Evolutionary conservation across 1,140 invertebrate genomes (phyloP), one percentile per base, ranked within the genome.

Genomic region (Formica exsecta): DNA sequence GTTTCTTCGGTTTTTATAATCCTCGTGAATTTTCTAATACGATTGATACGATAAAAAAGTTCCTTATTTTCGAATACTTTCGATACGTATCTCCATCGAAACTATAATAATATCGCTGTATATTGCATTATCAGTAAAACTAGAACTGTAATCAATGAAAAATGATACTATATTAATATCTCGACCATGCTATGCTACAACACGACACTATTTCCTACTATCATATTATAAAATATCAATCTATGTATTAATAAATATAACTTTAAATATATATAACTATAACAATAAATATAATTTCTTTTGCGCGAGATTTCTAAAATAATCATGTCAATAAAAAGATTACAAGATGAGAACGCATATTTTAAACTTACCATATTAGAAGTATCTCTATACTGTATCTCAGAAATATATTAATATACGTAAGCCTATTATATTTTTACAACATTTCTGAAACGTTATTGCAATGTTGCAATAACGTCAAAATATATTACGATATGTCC

Each of bases 221-320:
- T 70, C 32, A 16, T 9, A 5, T n/a, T 25, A 57, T 62, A 71
- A 70, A 54, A 11, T 80, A 25, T 71, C 7, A 29, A 54, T 80
- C 70, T 80, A 51, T n/a, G 22, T 73, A 48, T n/a, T 44, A 9
- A 13, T 25, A 29, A 38, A n/a, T 38, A 71, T 32, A 4, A 76
- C 32, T 3, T 29, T 29, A 29, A 29, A 29, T 29, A 29, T 29
- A 29, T 29, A 29, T 29, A 29, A 29, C 25, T 29, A 29, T 29
- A 29, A 29, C 25, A 29, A 29, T 29, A 29, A 29, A 29, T 29
- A 29, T 41, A 29, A 5, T 7, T 41, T 3, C 41, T 19, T 11
- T 36, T 25, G 22, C 5, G 2, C 13, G 11, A 32, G 5, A 62
- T 76, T 19, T 62, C 19, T 29, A 29, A 76, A 19, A 76, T 19